Percentiles rank a stretch among this genome's conserved stretches.
These are phyloP conservation scores for Bathynomus jamesi DNA, from an alignment of 1,140 invertebrate genomes.

Conservation along the genomic window DNA sequence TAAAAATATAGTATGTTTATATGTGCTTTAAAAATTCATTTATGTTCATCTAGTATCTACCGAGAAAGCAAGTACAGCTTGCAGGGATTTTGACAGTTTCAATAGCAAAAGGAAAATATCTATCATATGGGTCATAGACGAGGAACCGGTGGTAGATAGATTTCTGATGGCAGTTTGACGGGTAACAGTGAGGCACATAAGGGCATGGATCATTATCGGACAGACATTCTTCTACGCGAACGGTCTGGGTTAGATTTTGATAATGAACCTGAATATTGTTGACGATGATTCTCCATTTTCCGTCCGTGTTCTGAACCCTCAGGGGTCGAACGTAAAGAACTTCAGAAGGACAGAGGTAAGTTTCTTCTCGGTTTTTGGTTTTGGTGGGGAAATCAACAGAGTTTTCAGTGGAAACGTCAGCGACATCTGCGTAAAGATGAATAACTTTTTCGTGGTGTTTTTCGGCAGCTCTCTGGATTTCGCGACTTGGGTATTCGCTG, in stretches of 20 bases:
- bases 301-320: constrained; percentile 30
- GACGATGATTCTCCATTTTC: constrained; percentile 37
- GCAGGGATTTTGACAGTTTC: constrained; percentile 39
- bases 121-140: constrained; percentile 37
- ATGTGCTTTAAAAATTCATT: too few relatives aligned
- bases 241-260: constrained; percentile 37
- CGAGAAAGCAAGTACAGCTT: constrained; percentile 37
- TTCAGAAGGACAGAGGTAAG: constrained; percentile 29
- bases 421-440: constrained; percentile 36
- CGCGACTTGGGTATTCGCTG: constrained; percentile 37
- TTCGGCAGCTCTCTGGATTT: constrained; percentile 23
- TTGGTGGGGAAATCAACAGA: constrained; percentile 12
- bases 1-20: too few relatives aligned
- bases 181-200: constrained; percentile 36
- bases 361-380: constrained; percentile 22
- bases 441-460: constrained; percentile 34
- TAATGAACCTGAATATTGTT: constrained; percentile 39
- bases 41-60: too few relatives aligned
- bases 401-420: constrained; percentile 32
- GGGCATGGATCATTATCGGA: constrained; percentile 28
- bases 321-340: constrained; percentile 32
- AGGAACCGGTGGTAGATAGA: constrained; percentile 39
- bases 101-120: constrained; percentile 39
- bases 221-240: constrained; percentile 39
- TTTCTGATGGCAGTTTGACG: constrained; percentile 38